Base-by-base conservation (phyloP, 2,797 vertebrate genomes). In the Gobionotothen gibberifrons region DNA sequence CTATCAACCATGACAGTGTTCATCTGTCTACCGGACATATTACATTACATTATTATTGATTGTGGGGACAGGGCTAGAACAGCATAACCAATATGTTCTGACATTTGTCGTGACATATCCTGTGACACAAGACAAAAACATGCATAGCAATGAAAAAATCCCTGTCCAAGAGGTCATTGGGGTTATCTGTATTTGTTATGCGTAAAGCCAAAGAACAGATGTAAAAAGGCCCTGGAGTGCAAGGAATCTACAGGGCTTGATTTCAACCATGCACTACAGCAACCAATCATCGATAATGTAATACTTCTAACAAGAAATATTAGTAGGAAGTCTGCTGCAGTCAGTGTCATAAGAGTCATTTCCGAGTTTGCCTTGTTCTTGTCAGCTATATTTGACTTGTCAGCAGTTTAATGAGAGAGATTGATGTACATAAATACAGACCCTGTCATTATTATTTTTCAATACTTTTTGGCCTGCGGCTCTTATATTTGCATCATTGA, bases 221-320 rank as follows among this genome's bases (percentile, higher is more conserved):
- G 22, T 11, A 48, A 26, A 14, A 8, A 62, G 11, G 13, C 5
- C 32, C 19, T 8, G 14, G n/a, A 22, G 16, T 12, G 5, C 8
- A 64, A 67, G 46, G 9, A 22, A 59, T 49, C 36, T 51, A 14
- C 19, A 36, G 22, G 49, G 56, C 16, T 46, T 57, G 0, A 22
- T 55, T 55, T 51, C 5, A 61, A 46, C 36, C 13, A 52, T 9
- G 26, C 4, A 46, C 4, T 17, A 21, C 16, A 74, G 26, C 46
- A 22, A 42, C 15, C 54, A 5, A 48, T 46, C 6, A 29, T 56
- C 3, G 49, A n/a, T 26, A 43, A 48, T 75, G 1, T 66, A 55
- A 26, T 57, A n/a, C 9, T 54, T 61, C 32, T 53, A 62, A 42
- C 15, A 15, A 62, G 7, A 72, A 36, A 61, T 70, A 15, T 47